Conservation (phyloP, 2,888 invertebrate species). For the Napeogenes inachia region DNA sequence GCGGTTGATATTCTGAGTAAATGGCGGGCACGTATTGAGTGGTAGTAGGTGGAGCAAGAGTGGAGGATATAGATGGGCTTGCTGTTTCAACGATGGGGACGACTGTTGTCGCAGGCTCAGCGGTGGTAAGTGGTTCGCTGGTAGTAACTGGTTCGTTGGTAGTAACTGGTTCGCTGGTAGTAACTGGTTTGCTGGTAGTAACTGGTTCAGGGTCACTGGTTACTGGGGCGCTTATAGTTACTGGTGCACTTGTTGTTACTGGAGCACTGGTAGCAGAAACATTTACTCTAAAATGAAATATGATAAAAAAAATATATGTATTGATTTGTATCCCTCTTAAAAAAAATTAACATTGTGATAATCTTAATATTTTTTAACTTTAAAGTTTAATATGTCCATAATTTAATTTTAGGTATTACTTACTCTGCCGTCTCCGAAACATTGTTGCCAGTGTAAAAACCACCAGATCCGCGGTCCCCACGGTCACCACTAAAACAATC, state of each 20-base stretch:
- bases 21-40: constrained; percentile 16
- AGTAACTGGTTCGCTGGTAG: constrained; percentile 11
- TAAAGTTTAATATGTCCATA: neutral
- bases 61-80: constrained; percentile 21
- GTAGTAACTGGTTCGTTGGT: constrained; percentile 10
- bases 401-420: neutral
- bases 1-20: constrained; percentile 13
- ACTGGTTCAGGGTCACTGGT: neutral
- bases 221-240: constrained; percentile 10
- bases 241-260: constrained; percentile 3
- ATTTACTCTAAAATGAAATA: neutral
- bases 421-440: neutral
- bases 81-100: constrained; percentile 14
- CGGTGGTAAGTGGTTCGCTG: constrained; percentile 8
- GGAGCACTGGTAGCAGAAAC: too few relatives aligned
- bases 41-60: constrained; percentile 14
- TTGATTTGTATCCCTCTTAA: neutral
- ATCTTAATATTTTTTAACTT: too few relatives aligned
- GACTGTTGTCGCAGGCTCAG: constrained; percentile 13
- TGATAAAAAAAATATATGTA: neutral
- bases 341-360: neutral
- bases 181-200: neutral
- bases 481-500: constrained; percentile 29
- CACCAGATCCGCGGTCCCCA: constrained; percentile 37
- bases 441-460: constrained; percentile 36